Evolutionary conservation across 2,797 vertebrate species (phyloP).

Genomic region (Spheniscus humboldti): DNA sequence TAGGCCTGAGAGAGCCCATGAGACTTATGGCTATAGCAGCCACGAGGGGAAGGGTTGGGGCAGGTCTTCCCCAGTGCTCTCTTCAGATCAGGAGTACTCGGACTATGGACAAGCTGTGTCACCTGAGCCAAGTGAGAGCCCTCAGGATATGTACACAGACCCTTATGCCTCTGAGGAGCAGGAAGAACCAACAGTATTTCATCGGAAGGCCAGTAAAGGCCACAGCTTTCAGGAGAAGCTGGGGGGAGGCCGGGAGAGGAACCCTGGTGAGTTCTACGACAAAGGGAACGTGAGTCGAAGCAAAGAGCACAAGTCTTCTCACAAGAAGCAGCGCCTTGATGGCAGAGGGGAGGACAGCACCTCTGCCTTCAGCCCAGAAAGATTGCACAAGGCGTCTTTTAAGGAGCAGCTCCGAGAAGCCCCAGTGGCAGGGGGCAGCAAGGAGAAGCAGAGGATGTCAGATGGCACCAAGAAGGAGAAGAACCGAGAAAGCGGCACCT

Average conservation of each 20-base stretch:
- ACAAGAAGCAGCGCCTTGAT: slow-evolving; percentile 66
- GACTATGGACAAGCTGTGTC: slow-evolving; percentile 73
- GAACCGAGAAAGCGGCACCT: slow-evolving; percentile 50
- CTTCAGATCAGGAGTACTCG: slow-evolving; percentile 76
- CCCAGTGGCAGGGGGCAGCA: slow-evolving; percentile 53
- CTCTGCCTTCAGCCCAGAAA: slow-evolving; percentile 57
- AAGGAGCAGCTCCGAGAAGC: slow-evolving; percentile 72
- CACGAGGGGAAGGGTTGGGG: slow-evolving; percentile 71
- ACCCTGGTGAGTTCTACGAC: slow-evolving; percentile 29
- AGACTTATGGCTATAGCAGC: slow-evolving; percentile 48
- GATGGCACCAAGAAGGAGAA: slow-evolving; percentile 66
- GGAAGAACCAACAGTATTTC: slow-evolving; percentile 60
- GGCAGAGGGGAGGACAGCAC: slow-evolving; percentile 52
- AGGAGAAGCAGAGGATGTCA: slow-evolving; percentile 61
- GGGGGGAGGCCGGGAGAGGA: slow-evolving; percentile 20
- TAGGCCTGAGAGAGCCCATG: slow-evolving; percentile 64
- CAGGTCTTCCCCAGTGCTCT: slow-evolving; percentile 69
- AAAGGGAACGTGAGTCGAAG: slow-evolving; percentile 53
- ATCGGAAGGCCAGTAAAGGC: slow-evolving; percentile 57
- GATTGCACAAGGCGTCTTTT: slow-evolving; percentile 53
- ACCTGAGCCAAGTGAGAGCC: slow-evolving; percentile 65
- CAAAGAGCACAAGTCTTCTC: slow-evolving; percentile 74
- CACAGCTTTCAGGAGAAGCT: slow-evolving; percentile 65
- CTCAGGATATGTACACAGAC: slow-evolving; percentile 66
- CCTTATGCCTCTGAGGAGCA: slow-evolving; percentile 70